phyloP scores from a whole-genome alignment of 2,888 invertebrate species.

The Eustalomyia histrio region DNA sequence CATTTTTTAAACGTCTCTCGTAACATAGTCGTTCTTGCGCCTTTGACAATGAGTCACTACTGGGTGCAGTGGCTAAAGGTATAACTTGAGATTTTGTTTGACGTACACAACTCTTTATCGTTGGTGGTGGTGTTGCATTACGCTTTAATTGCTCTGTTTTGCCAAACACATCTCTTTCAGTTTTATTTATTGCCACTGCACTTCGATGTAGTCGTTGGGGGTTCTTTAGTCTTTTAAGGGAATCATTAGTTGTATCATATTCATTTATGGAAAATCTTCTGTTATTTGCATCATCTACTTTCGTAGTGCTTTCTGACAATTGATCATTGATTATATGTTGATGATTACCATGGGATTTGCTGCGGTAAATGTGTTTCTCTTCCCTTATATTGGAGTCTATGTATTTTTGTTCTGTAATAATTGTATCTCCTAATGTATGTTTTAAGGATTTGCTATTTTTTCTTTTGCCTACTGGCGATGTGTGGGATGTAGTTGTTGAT shows the following conservation, averaged over 20 bases:
- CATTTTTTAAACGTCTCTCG: slow-evolving; percentile 70
- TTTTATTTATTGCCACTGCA: slow-evolving; percentile 60
- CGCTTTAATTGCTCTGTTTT: slow-evolving; percentile 24
- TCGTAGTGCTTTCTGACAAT: neutral
- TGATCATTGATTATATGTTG: slow-evolving; percentile 12
- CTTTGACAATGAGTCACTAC: slow-evolving; percentile 31
- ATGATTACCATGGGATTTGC: slow-evolving; percentile 34
- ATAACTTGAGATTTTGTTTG: slow-evolving; percentile 66
- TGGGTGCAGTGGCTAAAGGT: slow-evolving; percentile 21
- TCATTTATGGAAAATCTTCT: slow-evolving; percentile 37
- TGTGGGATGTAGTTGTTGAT: slow-evolving; percentile 2
- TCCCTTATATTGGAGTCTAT: slow-evolving; percentile 5
- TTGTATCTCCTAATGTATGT: slow-evolving; percentile 3
- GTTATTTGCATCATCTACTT: neutral
- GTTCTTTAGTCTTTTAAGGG: slow-evolving; percentile 41
- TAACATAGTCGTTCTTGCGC: slow-evolving; percentile 69
- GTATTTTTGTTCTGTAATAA: slow-evolving; percentile 8
- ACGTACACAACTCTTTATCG: slow-evolving; percentile 45
- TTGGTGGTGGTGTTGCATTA: slow-evolving; percentile 7
- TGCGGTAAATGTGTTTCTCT: slow-evolving; percentile 27
- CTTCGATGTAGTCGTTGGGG: slow-evolving; percentile 60
- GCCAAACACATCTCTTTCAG: slow-evolving; percentile 34
- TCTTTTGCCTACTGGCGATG: slow-evolving; percentile 58
- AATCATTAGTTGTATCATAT: neutral
- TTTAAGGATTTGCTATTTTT: slow-evolving; percentile 41